Evolutionary conservation across 2,113 vertebrate species (phyloP).

Genomic region (Misgurnus mizolepis): DNA sequence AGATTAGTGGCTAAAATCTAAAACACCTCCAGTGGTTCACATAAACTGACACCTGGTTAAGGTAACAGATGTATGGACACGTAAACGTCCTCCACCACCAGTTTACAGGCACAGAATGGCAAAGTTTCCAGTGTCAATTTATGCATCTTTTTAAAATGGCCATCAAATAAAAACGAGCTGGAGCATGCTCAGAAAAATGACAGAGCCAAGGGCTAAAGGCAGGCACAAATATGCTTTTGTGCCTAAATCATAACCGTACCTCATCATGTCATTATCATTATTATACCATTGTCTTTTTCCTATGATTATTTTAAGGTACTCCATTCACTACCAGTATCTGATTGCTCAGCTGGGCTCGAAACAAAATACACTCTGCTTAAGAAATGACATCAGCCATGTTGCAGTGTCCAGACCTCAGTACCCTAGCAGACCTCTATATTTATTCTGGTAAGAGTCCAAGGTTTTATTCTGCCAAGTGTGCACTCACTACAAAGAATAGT

Average conservation of each 20-base stretch:
- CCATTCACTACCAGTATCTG: constrained; percentile 55
- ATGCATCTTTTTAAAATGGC: constrained; percentile 35
- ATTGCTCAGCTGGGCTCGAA: constrained; percentile 54
- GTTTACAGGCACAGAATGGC: constrained; percentile 16
- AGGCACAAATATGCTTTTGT: constrained; percentile 46
- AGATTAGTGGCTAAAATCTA: constrained; percentile 63
- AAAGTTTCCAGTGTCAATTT: constrained; percentile 21
- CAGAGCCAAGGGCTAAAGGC: neutral
- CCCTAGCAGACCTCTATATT: constrained; percentile 65
- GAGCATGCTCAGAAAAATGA: neutral
- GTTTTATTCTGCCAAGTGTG: constrained; percentile 52
- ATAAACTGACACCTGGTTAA: constrained; percentile 69
- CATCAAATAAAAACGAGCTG: constrained; percentile 19
- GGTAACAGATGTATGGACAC: constrained; percentile 50
- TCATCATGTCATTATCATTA: neutral
- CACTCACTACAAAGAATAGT: constrained; percentile 43
- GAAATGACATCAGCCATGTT: constrained; percentile 67
- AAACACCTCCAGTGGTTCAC: constrained; percentile 69
- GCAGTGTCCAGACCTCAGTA: constrained; percentile 59
- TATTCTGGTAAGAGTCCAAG: constrained; percentile 65
- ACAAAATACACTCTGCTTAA: constrained; percentile 58
- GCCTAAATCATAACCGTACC: constrained; percentile 47
- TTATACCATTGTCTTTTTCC: too few species aligned
- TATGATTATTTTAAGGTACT: neutral
- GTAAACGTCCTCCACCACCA: neutral